phyloP scores from a whole-genome alignment of 2,113 vertebrate genomes.

The Phalacrocorax brasilianus region DNA sequence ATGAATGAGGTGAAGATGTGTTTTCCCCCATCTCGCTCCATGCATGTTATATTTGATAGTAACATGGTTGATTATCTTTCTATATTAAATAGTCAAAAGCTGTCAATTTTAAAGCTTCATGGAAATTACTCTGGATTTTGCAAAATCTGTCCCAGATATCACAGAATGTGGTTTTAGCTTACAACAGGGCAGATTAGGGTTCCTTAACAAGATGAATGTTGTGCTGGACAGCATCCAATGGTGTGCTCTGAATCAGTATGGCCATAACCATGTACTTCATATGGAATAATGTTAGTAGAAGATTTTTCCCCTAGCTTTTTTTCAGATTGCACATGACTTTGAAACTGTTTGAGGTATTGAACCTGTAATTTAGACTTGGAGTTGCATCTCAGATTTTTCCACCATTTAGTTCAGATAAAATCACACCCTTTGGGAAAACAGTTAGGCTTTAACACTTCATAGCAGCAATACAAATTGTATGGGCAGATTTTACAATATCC shows the following conservation, averaged over 20 bases:
- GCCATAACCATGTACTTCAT: not conserved
- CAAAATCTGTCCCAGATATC: not conserved
- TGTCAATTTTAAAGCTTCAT: not conserved
- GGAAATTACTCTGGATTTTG: not conserved
- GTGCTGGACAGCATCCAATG: not conserved
- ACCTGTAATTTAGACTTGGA: not conserved
- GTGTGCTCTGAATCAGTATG: not conserved
- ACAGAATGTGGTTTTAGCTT: not conserved
- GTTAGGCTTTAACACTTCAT: not conserved
- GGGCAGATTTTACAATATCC: not conserved
- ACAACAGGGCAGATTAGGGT: not conserved
- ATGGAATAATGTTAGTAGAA: not conserved
- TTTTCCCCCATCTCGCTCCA: accelerated
- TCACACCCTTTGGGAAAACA: not conserved
- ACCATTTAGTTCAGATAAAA: constrained; percentile 10
- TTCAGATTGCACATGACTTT: not conserved
- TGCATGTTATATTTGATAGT: not conserved
- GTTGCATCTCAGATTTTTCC: not conserved
- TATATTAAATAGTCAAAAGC: not conserved
- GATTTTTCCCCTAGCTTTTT: not conserved
- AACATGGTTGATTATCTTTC: not conserved
- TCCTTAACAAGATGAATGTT: not conserved
- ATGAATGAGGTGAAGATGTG: not conserved
- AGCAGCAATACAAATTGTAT: not conserved
- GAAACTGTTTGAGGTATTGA: not conserved